Evolutionary conservation across 92 coral and sea anemone genomes (phyloP), one percentile per base, ranked within the genome.

Genomic region (Paragorgia papillata): DNA sequence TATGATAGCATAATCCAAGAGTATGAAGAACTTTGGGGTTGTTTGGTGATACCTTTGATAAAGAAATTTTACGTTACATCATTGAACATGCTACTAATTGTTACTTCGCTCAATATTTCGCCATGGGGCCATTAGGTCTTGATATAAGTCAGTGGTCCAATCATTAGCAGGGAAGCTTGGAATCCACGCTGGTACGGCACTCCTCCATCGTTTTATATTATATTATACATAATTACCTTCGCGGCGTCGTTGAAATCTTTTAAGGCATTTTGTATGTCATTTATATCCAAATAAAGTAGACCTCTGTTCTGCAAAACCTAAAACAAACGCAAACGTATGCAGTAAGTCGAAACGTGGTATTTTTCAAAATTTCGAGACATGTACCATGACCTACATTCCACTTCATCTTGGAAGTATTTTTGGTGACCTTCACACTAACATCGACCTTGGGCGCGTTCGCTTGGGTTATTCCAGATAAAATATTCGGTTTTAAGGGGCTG

Each of bases 291-390:
- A 62, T 95, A 95, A 19, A 95, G 80, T 80, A 95, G 76, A 15
- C 99, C 99, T 54, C 99, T 89, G 83, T 91, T 95, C 73, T 91
- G 99, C 43, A 91, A 68, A 54, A 94, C 98, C 98, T 94, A 12
- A 19, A 83, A 10, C 3, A 29, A 2, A 12, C 15, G 3, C 20
- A n/a, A 50, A 19, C 15, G 41, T n/a, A 71, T 54, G 69, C 35
- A 43, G 22, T 24, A 5, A 4, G 17, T 25, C 29, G 35, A 43
- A 18, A 32, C 2, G 48, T 7, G 33, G n/a, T n/a, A n/a, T n/a
- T n/a, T n/a, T n/a, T n/a, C n/a, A n/a, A n/a, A n/a, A n/a, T n/a
- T n/a, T n/a, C n/a, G n/a, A n/a, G n/a, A n/a, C n/a, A n/a, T n/a
- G n/a, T n/a, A n/a, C n/a, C n/a, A n/a, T n/a, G n/a, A n/a, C n/a